Evolutionary conservation across 2,888 invertebrate species (phyloP).

Genomic region (Lepas anatifera): DNA sequence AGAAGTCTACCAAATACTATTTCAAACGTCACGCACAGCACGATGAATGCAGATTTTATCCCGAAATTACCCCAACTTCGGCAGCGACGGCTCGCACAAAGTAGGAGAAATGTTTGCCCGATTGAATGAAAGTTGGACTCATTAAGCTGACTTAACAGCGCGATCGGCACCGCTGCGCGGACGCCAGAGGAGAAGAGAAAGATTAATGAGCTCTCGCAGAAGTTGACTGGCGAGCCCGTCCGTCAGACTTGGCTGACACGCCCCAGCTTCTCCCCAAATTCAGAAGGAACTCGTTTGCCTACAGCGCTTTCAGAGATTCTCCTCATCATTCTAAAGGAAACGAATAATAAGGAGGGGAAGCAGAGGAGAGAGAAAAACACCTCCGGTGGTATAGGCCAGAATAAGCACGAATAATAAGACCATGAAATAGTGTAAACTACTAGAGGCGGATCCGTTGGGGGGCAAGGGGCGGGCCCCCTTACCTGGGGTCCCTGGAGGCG

Average conservation of each 20-base stretch:
- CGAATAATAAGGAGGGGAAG: too few species aligned
- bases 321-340: too few species aligned
- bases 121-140: neutral
- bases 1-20: neutral
- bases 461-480: too few species aligned
- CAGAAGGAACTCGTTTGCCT: too few species aligned
- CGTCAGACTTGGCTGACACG: neutral
- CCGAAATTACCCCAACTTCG: neutral
- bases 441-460: too few species aligned
- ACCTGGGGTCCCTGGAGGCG: too few species aligned
- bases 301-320: too few species aligned
- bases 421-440: too few species aligned
- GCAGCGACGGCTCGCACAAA: neutral
- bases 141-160: neutral
- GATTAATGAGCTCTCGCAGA: neutral
- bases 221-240: neutral
- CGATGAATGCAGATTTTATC: slow-evolving; percentile 5
- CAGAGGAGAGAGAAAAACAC: too few species aligned
- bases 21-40: neutral
- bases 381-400: too few species aligned
- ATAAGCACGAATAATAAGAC: too few species aligned
- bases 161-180: neutral
- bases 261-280: too few species aligned
- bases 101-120: neutral
- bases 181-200: neutral